Percentiles rank a stretch among this genome's conserved stretches.
phyloP scores from a whole-genome alignment of 2,888 invertebrate genomes.

The Nomada flava region DNA sequence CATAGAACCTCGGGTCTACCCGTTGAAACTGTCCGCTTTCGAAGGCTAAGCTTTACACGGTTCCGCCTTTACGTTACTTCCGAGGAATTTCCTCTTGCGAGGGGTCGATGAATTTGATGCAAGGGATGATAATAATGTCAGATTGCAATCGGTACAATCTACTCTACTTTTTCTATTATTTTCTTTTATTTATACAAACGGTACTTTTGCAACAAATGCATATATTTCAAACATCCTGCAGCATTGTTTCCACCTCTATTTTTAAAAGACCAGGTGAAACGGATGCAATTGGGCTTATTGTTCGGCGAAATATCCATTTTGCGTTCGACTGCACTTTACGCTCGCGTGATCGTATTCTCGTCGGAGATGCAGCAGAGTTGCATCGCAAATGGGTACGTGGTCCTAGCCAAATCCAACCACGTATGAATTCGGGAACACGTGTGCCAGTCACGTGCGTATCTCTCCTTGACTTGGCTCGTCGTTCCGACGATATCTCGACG shows the following conservation, averaged over 20 bases:
- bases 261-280: not conserved
- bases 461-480: slow-evolving; percentile 17
- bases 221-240: not conserved
- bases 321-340: slow-evolving; percentile 30
- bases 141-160: too few relatives aligned
- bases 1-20: slow-evolving; percentile 17
- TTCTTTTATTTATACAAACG: not conserved
- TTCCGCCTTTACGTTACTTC: not conserved
- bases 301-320: slow-evolving; percentile 24
- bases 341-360: slow-evolving; percentile 37
- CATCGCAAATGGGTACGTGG: slow-evolving; percentile 26
- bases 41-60: slow-evolving; percentile 7
- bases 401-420: slow-evolving; percentile 35
- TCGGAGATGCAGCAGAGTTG: slow-evolving; percentile 22
- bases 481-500: slow-evolving; percentile 47
- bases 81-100: not conserved
- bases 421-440: slow-evolving; percentile 26
- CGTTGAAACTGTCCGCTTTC: not conserved
- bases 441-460: slow-evolving; percentile 9
- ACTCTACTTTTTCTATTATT: too few relatives aligned
- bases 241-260: not conserved
- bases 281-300: slow-evolving; percentile 11
- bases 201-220: not conserved
- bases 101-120: too few relatives aligned
- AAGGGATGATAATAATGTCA: too few relatives aligned